Conservation (phyloP, 1,140 invertebrate species). For the Drosophila dunni region DNA sequence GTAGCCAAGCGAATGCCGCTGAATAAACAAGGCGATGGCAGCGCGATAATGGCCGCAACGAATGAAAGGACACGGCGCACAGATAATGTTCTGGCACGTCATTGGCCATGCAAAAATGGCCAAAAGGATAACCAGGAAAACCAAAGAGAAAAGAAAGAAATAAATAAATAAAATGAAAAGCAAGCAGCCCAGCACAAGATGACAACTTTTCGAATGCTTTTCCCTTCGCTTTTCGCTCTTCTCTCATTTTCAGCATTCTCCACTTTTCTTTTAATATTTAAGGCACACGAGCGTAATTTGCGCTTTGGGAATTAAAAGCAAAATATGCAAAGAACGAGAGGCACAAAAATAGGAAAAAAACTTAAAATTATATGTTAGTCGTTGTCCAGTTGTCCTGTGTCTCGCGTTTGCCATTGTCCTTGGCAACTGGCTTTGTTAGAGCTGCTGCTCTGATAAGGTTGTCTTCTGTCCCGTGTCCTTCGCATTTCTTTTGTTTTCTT, state of each 20-base stretch:
- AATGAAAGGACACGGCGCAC: slow-evolving; percentile 53
- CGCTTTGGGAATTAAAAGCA: slow-evolving; percentile 65
- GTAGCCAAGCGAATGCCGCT: slow-evolving; percentile 57
- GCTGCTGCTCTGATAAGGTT: slow-evolving; percentile 48
- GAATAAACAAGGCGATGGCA: slow-evolving; percentile 59
- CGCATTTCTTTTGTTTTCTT: slow-evolving; percentile 36
- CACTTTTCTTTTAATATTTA: slow-evolving; percentile 46
- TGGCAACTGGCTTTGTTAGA: slow-evolving; percentile 55
- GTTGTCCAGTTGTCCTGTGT: slow-evolving; percentile 22
- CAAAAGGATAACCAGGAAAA: slow-evolving; percentile 56
- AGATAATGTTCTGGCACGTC: slow-evolving; percentile 57
- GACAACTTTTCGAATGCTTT: slow-evolving; percentile 33
- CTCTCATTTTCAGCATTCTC: slow-evolving; percentile 4
- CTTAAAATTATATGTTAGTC: slow-evolving; percentile 44
- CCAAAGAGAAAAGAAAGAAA: no score
- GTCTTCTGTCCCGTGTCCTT: slow-evolving; percentile 5
- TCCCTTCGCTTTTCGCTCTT: neutral
- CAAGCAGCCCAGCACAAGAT: slow-evolving; percentile 27
- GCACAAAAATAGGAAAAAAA: slow-evolving; percentile 34
- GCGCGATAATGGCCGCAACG: slow-evolving; percentile 55
- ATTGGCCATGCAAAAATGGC: slow-evolving; percentile 48
- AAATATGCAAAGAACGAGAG: slow-evolving; percentile 60
- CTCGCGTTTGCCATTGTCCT: slow-evolving; percentile 51
- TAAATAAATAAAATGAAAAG: slow-evolving; percentile 10
- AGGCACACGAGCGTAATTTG: slow-evolving; percentile 69